Percentiles rank a stretch among this genome's conserved stretches.
These are phyloP conservation scores for Columba janthina DNA, from an alignment of 2,113 vertebrate genomes.

Conservation along the genomic window DNA sequence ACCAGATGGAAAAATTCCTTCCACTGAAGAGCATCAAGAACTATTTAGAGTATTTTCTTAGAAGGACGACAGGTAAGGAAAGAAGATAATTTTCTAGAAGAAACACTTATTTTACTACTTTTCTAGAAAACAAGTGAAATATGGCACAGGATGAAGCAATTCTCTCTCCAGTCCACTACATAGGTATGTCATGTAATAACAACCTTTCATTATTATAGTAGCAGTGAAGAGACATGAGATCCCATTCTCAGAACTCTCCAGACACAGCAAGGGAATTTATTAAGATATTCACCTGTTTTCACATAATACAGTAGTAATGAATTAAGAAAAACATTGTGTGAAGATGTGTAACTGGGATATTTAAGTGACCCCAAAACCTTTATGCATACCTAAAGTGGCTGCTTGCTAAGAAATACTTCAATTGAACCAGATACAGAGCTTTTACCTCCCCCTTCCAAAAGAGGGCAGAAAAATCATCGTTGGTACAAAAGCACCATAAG, in stretches of 20 bases:
- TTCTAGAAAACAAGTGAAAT: neutral
- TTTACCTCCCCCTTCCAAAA: neutral
- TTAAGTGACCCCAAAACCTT: neutral
- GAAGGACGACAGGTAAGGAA: neutral
- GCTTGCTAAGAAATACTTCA: neutral
- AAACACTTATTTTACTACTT: neutral
- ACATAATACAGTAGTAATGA: neutral
- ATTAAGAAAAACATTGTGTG: neutral
- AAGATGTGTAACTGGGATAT: neutral
- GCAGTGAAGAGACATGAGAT: neutral
- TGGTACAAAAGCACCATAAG: neutral
- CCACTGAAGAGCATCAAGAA: neutral
- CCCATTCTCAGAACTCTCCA: neutral
- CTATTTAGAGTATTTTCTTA: neutral
- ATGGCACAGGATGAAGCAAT: neutral
- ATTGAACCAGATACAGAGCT: neutral
- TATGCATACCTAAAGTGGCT: neutral
- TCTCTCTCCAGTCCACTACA: neutral
- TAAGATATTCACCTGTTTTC: neutral
- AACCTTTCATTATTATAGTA: neutral
- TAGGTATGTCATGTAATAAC: neutral
- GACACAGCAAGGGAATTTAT: neutral
- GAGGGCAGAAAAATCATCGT: neutral
- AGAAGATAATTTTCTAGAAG: neutral
- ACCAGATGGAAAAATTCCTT: neutral